These are phyloP conservation scores for Artemia franciscana DNA, from an alignment of 1,140 invertebrate species.

Conservation along the genomic window DNA sequence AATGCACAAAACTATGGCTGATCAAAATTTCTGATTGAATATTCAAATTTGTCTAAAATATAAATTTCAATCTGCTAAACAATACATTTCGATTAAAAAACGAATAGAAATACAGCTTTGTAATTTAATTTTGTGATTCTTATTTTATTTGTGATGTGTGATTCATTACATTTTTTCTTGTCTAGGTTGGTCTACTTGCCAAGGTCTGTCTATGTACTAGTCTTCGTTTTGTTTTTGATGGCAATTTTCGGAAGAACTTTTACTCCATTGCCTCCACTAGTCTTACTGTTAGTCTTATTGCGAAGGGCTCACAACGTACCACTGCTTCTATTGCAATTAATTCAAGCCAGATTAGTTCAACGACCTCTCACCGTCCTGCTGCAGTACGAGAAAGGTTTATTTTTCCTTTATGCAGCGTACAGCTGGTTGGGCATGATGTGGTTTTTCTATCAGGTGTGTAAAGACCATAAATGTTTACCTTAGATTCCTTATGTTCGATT, in stretches of 20 bases:
- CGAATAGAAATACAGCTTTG: too few species aligned
- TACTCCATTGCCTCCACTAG: neutral
- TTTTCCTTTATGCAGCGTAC: neutral
- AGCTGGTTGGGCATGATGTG: neutral
- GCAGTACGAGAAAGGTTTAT: neutral
- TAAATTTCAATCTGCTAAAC: too few species aligned
- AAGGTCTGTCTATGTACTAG: neutral
- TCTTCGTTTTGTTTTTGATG: neutral
- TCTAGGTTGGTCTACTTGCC: neutral
- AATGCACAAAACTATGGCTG: too few species aligned
- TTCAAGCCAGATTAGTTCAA: neutral
- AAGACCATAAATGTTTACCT: too few species aligned
- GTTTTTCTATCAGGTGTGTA: neutral
- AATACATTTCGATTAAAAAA: too few species aligned
- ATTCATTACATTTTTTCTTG: too few species aligned
- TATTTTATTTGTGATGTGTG: too few species aligned
- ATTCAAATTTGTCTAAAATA: too few species aligned
- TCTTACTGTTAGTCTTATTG: neutral
- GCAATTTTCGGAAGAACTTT: neutral
- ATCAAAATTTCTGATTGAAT: too few species aligned
- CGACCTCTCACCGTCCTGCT: neutral
- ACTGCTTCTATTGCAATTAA: neutral
- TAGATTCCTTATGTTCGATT: too few species aligned
- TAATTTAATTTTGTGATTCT: too few species aligned
- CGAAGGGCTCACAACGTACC: neutral